phyloP scores from a whole-genome alignment of 1,140 invertebrate species.

The Drosophila subpulchrella region DNA sequence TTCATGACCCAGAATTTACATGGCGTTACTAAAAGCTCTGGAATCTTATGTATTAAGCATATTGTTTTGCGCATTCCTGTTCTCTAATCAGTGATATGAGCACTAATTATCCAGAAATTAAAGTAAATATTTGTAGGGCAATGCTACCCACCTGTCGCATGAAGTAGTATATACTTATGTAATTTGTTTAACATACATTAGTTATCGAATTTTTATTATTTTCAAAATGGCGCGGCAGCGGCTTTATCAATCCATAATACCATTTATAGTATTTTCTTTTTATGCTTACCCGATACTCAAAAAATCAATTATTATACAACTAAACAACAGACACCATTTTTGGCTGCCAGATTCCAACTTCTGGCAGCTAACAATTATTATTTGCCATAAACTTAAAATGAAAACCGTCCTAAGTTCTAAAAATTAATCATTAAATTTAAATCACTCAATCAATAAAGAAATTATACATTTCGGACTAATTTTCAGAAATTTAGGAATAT shows the following conservation, averaged over 20 bases:
- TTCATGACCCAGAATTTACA: slow-evolving; percentile 49
- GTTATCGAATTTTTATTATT: slow-evolving; percentile 23
- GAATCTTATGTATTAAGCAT: slow-evolving; percentile 51
- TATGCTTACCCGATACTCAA: slow-evolving; percentile 13
- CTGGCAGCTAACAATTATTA: not conserved
- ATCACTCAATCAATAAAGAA: not conserved
- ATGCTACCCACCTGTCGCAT: slow-evolving; percentile 32
- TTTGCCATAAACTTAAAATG: not conserved
- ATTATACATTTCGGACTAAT: not conserved
- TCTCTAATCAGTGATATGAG: slow-evolving; percentile 49
- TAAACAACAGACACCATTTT: not conserved
- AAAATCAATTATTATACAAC: not conserved
- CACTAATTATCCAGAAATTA: slow-evolving; percentile 56
- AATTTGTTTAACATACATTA: slow-evolving; percentile 31
- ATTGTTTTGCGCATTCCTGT: slow-evolving; percentile 54
- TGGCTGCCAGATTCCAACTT: not conserved
- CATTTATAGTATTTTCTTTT: slow-evolving; percentile 7
- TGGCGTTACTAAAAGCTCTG: slow-evolving; percentile 55
- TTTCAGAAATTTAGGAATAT: not conserved
- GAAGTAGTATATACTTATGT: slow-evolving; percentile 25
- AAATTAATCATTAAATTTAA: not conserved
- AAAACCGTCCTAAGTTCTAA: not conserved
- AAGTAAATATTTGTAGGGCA: slow-evolving; percentile 57
- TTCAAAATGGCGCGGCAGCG: slow-evolving; percentile 38
- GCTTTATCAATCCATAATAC: slow-evolving; percentile 3